These are phyloP conservation scores for Parauchenoglanis punctatus DNA, from an alignment of 2,797 vertebrate genomes.

Conservation along the genomic window DNA sequence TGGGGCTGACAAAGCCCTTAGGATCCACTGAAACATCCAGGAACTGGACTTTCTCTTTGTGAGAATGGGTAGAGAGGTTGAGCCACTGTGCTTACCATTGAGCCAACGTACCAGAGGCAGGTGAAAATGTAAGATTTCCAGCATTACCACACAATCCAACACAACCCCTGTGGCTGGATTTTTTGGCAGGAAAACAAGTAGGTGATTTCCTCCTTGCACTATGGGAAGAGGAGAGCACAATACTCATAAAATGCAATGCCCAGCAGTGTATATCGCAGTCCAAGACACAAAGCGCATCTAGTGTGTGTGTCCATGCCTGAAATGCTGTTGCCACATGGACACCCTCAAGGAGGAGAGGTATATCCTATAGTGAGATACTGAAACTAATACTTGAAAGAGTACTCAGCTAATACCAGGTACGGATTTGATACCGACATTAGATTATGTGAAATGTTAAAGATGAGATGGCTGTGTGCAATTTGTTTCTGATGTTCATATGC, in stretches of 20 bases:
- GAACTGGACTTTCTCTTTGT: neutral
- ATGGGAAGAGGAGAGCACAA: neutral
- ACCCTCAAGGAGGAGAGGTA: neutral
- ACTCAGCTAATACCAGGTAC: neutral
- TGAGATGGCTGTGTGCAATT: neutral
- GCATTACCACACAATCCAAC: neutral
- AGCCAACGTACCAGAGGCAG: neutral
- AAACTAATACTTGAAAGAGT: neutral
- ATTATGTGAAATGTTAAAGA: neutral
- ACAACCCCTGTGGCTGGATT: neutral
- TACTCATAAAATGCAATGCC: neutral
- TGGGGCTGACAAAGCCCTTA: neutral
- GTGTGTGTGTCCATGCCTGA: neutral
- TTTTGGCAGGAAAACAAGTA: neutral
- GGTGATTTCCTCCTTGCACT: neutral
- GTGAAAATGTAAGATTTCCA: neutral
- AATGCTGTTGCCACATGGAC: neutral
- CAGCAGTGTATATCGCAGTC: neutral
- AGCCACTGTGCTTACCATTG: neutral
- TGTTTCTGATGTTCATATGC: neutral
- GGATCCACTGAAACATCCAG: neutral
- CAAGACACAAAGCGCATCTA: neutral
- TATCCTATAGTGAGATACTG: neutral
- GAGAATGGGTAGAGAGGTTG: neutral
- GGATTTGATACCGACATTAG: neutral